Conservation (phyloP, 2,113 vertebrate species). For the Pseudolaguvia tuberculata region DNA sequence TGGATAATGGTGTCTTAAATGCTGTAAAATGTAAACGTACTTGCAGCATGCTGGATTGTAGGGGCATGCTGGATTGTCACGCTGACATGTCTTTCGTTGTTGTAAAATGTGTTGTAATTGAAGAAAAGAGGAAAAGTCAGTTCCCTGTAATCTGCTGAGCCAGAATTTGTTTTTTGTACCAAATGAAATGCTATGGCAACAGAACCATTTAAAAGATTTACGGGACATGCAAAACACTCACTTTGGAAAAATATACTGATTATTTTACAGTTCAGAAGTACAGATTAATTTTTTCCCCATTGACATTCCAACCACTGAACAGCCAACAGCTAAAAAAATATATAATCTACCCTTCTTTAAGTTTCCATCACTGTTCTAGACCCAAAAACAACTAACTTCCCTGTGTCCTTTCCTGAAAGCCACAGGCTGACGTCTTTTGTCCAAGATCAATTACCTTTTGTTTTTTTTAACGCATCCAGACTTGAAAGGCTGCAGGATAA, state of each 20-base stretch:
- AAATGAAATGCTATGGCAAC: neutral
- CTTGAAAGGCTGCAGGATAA: slow-evolving; percentile 8
- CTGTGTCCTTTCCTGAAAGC: neutral
- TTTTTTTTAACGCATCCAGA: slow-evolving; percentile 15
- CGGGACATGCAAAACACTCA: neutral
- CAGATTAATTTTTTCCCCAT: slow-evolving; percentile 42
- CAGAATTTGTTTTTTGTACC: neutral
- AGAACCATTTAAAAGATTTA: neutral
- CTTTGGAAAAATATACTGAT: slow-evolving; percentile 18
- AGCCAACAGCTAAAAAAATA: slow-evolving; percentile 55
- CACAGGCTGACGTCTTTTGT: slow-evolving; percentile 1
- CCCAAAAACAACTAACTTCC: neutral
- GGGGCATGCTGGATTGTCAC: too few species aligned
- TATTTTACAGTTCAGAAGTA: slow-evolving; percentile 8
- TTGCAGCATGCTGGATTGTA: too few species aligned
- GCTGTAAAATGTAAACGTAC: too few species aligned
- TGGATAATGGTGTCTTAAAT: too few species aligned
- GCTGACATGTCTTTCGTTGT: too few species aligned
- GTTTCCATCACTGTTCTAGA: slow-evolving; percentile 52
- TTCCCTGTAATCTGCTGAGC: neutral
- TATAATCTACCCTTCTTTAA: slow-evolving; percentile 59
- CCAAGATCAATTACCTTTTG: slow-evolving; percentile 5
- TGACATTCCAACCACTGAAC: slow-evolving; percentile 53
- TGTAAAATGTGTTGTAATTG: too few species aligned
- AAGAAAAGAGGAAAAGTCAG: too few species aligned